A percentile compares a stretch with the other conserved stretches of the same genome.
Conservation (phyloP, 2,888 invertebrate species). For the Plusia festucae region DNA sequence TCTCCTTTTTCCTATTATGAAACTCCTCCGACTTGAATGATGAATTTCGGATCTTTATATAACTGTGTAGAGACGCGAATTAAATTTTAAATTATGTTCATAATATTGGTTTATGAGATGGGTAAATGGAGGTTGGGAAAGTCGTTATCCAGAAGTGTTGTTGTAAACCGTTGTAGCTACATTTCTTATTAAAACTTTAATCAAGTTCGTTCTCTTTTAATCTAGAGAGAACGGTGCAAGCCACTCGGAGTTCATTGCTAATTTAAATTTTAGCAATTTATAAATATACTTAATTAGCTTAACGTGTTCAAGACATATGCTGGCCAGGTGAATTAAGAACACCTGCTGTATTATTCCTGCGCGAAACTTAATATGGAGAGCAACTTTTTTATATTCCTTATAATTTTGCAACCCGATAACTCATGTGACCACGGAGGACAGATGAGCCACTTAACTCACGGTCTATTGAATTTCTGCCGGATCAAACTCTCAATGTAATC, state of each 20-base stretch:
- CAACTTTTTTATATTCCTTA: slow-evolving; percentile 64
- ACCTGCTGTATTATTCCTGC: slow-evolving; percentile 80
- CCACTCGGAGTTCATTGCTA: slow-evolving; percentile 57
- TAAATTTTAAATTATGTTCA: slow-evolving; percentile 24
- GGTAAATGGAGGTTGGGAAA: not conserved
- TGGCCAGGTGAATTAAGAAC: slow-evolving; percentile 81
- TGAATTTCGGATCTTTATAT: slow-evolving; percentile 43
- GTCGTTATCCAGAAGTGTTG: slow-evolving; percentile 22
- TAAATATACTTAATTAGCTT: slow-evolving; percentile 76
- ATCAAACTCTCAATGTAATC: slow-evolving; percentile 64
- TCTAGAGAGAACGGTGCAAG: slow-evolving; percentile 55
- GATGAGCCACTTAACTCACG: slow-evolving; percentile 83
- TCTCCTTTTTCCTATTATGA: slow-evolving; percentile 54
- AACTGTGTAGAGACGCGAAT: slow-evolving; percentile 29
- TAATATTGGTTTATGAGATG: slow-evolving; percentile 15
- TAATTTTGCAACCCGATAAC: slow-evolving; percentile 80
- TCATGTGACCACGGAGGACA: slow-evolving; percentile 76
- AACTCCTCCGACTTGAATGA: slow-evolving; percentile 53
- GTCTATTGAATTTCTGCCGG: slow-evolving; percentile 77
- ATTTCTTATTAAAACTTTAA: slow-evolving; percentile 53
- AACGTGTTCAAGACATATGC: slow-evolving; percentile 80
- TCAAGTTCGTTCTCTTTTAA: slow-evolving; percentile 50
- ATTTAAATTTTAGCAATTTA: slow-evolving; percentile 70
- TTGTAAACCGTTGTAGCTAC: slow-evolving; percentile 21
- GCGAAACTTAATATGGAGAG: slow-evolving; percentile 85